Evolutionary conservation across 2,113 vertebrate genomes (phyloP).

Genomic region (Aptenodytes patagonicus): DNA sequence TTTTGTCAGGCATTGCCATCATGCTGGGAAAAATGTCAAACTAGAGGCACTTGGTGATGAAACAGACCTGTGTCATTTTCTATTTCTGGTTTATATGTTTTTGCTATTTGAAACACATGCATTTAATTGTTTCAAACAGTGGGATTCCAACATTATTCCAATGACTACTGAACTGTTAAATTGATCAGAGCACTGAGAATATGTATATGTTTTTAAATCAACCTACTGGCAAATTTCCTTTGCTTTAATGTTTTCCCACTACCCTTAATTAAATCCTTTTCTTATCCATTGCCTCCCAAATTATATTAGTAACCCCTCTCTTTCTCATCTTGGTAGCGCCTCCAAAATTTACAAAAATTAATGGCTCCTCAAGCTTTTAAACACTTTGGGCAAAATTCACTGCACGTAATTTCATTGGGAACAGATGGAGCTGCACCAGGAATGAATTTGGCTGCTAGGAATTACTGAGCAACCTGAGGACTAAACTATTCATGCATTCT

Average conservation of each 20-base stretch:
- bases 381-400: slow-evolving; percentile 30
- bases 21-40: neutral
- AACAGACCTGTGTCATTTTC: neutral
- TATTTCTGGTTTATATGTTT: neutral
- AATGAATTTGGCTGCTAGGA: neutral
- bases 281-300: slow-evolving; percentile 35
- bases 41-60: neutral
- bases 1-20: neutral
- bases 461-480: neutral
- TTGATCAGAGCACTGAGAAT: slow-evolving; percentile 31
- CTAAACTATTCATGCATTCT: neutral
- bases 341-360: slow-evolving; percentile 31
- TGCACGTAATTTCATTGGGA: neutral
- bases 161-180: slow-evolving; percentile 48
- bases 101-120: neutral
- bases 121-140: slow-evolving; percentile 6
- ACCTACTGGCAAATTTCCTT: slow-evolving; percentile 18
- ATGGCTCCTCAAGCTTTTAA: slow-evolving; percentile 2
- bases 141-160: slow-evolving; percentile 11
- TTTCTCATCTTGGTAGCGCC: neutral
- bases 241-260: slow-evolving; percentile 37
- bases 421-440: slow-evolving; percentile 1
- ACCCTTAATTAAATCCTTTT: slow-evolving; percentile 55
- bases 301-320: neutral
- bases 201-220: slow-evolving; percentile 53